A percentile compares a stretch with the other conserved stretches of the same genome.
Conservation (phyloP, 2,797 vertebrate species). For the Tangara arthus region DNA sequence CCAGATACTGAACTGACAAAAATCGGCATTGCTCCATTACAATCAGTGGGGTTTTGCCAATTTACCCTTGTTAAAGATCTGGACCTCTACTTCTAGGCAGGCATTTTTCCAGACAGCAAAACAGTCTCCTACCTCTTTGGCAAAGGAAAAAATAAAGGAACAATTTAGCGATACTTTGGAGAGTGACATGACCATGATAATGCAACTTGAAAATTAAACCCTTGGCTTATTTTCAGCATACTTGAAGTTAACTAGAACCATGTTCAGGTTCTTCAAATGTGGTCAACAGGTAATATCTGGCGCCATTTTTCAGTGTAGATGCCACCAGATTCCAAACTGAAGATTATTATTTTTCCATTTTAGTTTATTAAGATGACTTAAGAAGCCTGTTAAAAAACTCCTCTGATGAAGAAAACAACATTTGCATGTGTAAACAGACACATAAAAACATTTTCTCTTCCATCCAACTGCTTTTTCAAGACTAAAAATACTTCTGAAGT, state of each 20-base stretch:
- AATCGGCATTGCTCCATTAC: conserved; percentile 31
- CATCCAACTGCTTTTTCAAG: neutral
- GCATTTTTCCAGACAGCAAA: conserved; percentile 60
- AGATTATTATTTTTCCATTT: neutral
- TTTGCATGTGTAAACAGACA: neutral
- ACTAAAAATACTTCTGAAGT: neutral
- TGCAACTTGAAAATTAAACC: neutral
- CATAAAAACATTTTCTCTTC: neutral
- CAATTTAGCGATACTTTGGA: neutral
- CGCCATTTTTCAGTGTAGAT: neutral
- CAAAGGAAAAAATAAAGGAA: conserved; percentile 32
- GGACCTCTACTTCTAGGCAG: conserved; percentile 46
- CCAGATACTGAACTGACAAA: conserved; percentile 49
- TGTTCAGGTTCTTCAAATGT: neutral
- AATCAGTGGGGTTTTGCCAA: conserved; percentile 43
- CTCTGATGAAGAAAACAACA: neutral
- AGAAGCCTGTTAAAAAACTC: neutral
- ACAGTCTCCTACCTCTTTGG: conserved; percentile 42
- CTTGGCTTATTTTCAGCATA: neutral
- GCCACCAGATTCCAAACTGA: neutral
- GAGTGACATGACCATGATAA: neutral
- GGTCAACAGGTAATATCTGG: neutral
- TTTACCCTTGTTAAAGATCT: conserved; percentile 44
- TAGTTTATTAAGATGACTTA: neutral
- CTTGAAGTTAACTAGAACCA: neutral